A percentile compares a stretch with the other conserved stretches of the same genome.
These are phyloP conservation scores for Argyra leucocephala DNA, from an alignment of 2,888 invertebrate species.

Conservation along the genomic window DNA sequence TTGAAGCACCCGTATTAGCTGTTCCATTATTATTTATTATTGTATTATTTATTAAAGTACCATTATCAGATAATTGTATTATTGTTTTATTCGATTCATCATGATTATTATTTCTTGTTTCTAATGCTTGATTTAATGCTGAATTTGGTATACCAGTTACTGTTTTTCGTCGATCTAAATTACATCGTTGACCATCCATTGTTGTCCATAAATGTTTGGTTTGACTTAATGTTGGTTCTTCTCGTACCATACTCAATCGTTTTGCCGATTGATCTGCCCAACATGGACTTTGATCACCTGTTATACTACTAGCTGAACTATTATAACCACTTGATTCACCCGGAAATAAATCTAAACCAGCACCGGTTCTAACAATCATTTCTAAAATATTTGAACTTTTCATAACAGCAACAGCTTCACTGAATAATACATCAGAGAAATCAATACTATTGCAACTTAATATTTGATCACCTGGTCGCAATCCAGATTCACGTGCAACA, in stretches of 20 bases:
- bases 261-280: constrained; percentile 54
- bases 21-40: constrained; percentile 30
- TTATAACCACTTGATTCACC: constrained; percentile 77
- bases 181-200: constrained; percentile 10
- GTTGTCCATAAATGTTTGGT: constrained; percentile 15
- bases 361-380: constrained; percentile 65
- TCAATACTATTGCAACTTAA: constrained; percentile 78
- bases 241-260: constrained; percentile 62
- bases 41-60: constrained; percentile 60
- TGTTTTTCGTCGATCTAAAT: constrained; percentile 35
- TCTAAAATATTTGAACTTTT: constrained; percentile 68
- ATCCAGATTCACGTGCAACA: constrained; percentile 76
- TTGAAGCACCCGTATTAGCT: constrained; percentile 9
- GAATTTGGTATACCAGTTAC: constrained; percentile 28
- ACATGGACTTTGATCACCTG: constrained; percentile 61
- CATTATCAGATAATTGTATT: constrained; percentile 61
- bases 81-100: constrained; percentile 53
- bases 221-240: constrained; percentile 44
- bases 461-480: constrained; percentile 85
- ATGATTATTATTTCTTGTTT: constrained; percentile 19
- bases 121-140: constrained; percentile 18
- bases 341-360: constrained; percentile 68
- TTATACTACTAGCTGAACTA: constrained; percentile 73
- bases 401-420: constrained; percentile 74
- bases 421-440: constrained; percentile 66